Evolutionary conservation across 2,113 vertebrate genomes (phyloP), one percentile per base, ranked within the genome.

Genomic region (Sialia sialis): DNA sequence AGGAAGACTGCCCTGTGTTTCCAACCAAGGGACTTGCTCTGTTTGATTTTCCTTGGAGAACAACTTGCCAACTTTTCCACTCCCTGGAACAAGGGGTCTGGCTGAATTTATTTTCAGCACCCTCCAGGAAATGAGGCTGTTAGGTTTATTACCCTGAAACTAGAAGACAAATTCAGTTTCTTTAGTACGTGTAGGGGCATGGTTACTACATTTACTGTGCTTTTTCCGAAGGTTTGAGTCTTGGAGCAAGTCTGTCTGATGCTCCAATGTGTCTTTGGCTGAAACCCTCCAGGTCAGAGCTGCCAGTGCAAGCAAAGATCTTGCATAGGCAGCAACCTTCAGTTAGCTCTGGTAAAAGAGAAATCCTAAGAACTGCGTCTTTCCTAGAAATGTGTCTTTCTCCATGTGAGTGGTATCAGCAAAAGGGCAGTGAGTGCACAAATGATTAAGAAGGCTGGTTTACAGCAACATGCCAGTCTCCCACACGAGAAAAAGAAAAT

Each of bases 401-500:
- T 72, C 52, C 55, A 55, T 38, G 54, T 15, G 34, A 72, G 39
- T 52, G 49, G 62, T 52, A 76, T 64, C 7, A 27, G 58, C 22
- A 82, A 44, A 43, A 75, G 32, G 27, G 74, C 70, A 75, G 27
- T 10, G 52, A 72, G 84, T 43, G 27, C 64, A 48, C 13, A 34
- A 66, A 60, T 63, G 48, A 77, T 86, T 77, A 91, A 62, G 70
- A 29, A 30, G 13, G 56, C 67, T 63, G 74, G 30, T 84, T 95
- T 91, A 72, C 63, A 91, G 78, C 82, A 89, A 72, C 32, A 58
- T 87, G 85, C 48, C 60, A 89, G 85, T 72, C 75, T 87, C 34
- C 69, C 66, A 39, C 25, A 84, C 91, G 69, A 82, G 80, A 67
- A 87, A 95, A 95, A 93, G 89, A 97, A 96, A 95, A 95, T 92